Base-by-base conservation (phyloP, 30 jellyfish, hydroid and myxozoan species). In the Euphysa ruthae region DNA sequence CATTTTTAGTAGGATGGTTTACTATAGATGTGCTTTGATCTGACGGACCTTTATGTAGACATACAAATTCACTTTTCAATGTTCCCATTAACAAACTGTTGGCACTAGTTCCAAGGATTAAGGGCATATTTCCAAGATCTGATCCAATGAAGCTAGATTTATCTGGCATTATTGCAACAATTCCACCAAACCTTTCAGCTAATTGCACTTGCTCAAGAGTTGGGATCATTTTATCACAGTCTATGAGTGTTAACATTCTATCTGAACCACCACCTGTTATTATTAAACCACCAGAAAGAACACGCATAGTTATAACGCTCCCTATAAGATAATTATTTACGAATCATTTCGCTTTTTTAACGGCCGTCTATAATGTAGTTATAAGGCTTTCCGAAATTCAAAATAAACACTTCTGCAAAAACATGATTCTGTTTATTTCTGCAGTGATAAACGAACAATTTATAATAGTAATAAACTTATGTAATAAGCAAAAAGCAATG, bases 371-470 rank as follows among this genome's bases (percentile, higher is more conserved):
- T 93, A 94, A 88, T 32, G 73, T 49, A 25, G 62, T 90, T 19
- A 88, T 23, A 35, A 34, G 26, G 6, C 94, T 94, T 69, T 69
- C 74, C 14, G 92, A 69, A 49, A n/a, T n/a, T n/a, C n/a, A n/a
- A n/a, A n/a, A n/a, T n/a, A n/a, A n/a, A n/a, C n/a, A n/a, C n/a
- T n/a, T n/a, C n/a, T n/a, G n/a, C n/a, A n/a, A n/a, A n/a, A n/a
- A n/a, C n/a, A n/a, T n/a, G n/a, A n/a, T n/a, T n/a, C n/a, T n/a
- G n/a, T n/a, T n/a, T n/a, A n/a, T n/a, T n/a, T n/a, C n/a, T n/a
- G n/a, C n/a, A n/a, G n/a, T n/a, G n/a, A n/a, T n/a, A n/a, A n/a
- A n/a, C n/a, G n/a, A n/a, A n/a, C n/a, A n/a, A n/a, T n/a, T n/a
- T n/a, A n/a, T n/a, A n/a, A n/a, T n/a, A n/a, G n/a, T n/a, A n/a